A percentile compares a stretch with the other conserved stretches of the same genome.
Evolutionary conservation across 1,140 invertebrate genomes (phyloP).

Genomic region (Lepidurus couesii): DNA sequence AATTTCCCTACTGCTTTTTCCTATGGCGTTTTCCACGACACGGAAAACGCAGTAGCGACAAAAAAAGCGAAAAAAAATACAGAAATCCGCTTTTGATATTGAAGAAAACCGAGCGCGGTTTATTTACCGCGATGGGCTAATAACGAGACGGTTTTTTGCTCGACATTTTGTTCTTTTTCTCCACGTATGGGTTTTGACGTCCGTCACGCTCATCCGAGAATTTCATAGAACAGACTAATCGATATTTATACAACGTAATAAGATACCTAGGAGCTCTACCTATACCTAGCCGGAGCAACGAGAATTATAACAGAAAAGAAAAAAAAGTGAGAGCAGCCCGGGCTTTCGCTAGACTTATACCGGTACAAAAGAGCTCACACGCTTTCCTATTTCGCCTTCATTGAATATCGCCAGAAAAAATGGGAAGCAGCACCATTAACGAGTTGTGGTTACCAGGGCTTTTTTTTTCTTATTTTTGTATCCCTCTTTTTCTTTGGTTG

Average conservation of each 20-base stretch:
- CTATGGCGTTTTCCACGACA: background rate
- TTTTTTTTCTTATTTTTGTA: background rate
- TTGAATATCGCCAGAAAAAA: background rate
- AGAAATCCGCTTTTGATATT: background rate
- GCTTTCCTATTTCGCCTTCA: background rate
- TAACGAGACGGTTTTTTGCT: background rate
- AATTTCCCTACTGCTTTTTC: background rate
- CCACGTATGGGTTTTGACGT: background rate
- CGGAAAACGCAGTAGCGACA: background rate
- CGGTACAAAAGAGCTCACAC: background rate
- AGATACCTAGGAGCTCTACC: background rate
- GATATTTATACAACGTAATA: conserved; percentile 9
- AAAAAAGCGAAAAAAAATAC: too few relatives aligned
- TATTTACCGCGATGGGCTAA: background rate
- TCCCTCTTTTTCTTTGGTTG: background rate
- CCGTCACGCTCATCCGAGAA: background rate
- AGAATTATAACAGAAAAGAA: background rate
- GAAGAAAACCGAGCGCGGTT: background rate
- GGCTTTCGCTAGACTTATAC: background rate
- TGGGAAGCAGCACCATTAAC: conserved; percentile 1
- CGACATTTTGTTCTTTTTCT: background rate
- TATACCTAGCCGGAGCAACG: background rate
- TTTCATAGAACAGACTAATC: background rate
- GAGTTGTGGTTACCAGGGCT: background rate
- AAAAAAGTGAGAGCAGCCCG: background rate